Evolutionary conservation across 1,140 invertebrate species (phyloP), one percentile per base, ranked within the genome.

Genomic region (Bombyx mandarina): DNA sequence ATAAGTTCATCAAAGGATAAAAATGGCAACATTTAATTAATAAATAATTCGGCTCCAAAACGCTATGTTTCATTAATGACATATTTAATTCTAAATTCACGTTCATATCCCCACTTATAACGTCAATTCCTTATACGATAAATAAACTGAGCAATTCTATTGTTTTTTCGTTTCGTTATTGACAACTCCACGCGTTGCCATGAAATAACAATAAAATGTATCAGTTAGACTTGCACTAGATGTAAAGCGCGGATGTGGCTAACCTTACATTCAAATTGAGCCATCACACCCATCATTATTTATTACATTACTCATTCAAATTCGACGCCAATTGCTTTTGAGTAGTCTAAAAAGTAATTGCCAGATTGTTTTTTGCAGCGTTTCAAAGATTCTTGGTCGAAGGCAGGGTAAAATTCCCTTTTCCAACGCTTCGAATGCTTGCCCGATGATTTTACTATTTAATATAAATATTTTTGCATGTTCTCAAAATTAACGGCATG

Each of bases 191-290:
- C 45, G 45, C 4, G 26, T 35, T 35, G 26, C 48, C 7, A 49
- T 22, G n/a, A n/a, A 12, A 7, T 4, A 49, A 49, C 22, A 49
- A 49, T 47, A 58, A 61, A 61, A 57, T 48, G 57, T 46, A 6
- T 52, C 55, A 61, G 52, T 53, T 56, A 18, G 43, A 26, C 35
- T 43, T 22, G n/a, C 53, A 54, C 10, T 35, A 35, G 52, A 50
- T 61, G 57, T 54, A 61, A 60, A 65, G 63, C 58, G 58, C 52
- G 55, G 59, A 44, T 61, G 63, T 62, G 64, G 67, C 61, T 60
- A 54, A 66, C 35, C 64, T 72, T 66, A 69, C 53, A 66, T 55
- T 54, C 61, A 56, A 70, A 66, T 70, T 73, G 67, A 73, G 71
- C 67, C 71, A 65, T 62, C 70, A 64, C 45, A 63, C 60, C 63